Percentiles rank a stretch among this genome's conserved stretches.
These are phyloP conservation scores for Neodiprion fabricii DNA, from an alignment of 1,140 invertebrate species.

Conservation along the genomic window DNA sequence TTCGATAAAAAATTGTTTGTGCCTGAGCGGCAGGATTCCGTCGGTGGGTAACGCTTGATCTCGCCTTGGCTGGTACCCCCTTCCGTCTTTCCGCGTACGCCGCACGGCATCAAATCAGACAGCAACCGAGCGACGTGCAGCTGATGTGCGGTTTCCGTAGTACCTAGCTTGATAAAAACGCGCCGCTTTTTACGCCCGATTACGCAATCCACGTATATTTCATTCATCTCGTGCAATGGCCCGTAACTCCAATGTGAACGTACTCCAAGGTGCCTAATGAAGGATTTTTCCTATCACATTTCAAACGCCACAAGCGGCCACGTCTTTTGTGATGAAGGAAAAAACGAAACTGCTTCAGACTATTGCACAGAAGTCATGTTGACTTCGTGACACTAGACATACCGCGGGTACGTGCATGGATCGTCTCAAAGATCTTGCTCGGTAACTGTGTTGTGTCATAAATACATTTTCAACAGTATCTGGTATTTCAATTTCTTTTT, in stretches of 20 bases:
- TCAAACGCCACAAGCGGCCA: neutral
- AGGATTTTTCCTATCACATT: neutral
- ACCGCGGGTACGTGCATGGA: too few species aligned
- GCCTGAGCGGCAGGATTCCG: neutral
- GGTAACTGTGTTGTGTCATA: too few species aligned
- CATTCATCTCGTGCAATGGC: neutral
- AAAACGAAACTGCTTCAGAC: neutral
- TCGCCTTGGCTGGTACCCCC: neutral
- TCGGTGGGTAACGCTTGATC: neutral
- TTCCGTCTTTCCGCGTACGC: neutral
- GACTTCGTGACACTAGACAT: too few species aligned
- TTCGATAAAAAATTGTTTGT: neutral
- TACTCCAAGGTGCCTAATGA: neutral
- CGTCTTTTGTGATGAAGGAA: neutral
- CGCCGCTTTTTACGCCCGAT: neutral
- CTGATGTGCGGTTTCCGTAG: slow-evolving; percentile 4
- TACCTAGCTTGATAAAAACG: neutral
- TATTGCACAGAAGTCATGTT: too few species aligned
- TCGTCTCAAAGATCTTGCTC: too few species aligned
- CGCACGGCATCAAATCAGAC: neutral
- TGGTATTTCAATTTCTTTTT: too few species aligned
- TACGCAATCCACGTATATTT: slow-evolving; percentile 5
- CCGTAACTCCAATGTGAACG: neutral
- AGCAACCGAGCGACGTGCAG: neutral
- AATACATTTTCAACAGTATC: too few species aligned